Conservation (phyloP, 2,888 invertebrate genomes). For the Arge pagana region DNA sequence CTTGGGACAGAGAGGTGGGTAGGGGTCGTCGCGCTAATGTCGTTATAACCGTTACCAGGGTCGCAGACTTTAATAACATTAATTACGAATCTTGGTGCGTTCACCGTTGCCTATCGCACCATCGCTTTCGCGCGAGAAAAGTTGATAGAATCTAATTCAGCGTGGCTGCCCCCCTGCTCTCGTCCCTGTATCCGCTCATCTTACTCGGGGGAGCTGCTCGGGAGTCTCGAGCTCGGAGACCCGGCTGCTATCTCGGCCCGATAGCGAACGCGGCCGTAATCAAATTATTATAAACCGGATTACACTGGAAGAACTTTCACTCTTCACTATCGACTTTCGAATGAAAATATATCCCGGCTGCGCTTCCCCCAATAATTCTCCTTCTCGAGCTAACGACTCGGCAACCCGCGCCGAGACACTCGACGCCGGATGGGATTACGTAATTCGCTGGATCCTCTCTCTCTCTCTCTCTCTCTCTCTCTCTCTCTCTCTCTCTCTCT, state of each 20-base stretch:
- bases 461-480: not conserved
- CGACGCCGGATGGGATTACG: not conserved
- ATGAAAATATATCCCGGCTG: slow-evolving; percentile 1
- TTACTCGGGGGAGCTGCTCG: too few species aligned
- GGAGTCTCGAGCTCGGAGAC: not conserved
- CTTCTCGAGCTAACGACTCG: not conserved
- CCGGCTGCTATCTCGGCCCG: not conserved
- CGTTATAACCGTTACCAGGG: slow-evolving; percentile 21
- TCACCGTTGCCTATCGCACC: slow-evolving; percentile 11
- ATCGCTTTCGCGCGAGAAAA: slow-evolving; percentile 11
- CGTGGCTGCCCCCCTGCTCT: slow-evolving; percentile 6
- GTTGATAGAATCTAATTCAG: slow-evolving; percentile 22
- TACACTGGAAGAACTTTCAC: not conserved
- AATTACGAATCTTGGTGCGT: slow-evolving; percentile 22
- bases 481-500: not conserved
- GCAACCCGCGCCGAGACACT: not conserved
- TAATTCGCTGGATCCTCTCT: not conserved
- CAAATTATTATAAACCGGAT: slow-evolving; percentile 5
- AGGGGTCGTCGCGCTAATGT: slow-evolving; percentile 19
- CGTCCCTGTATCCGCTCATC: slow-evolving; percentile 3
- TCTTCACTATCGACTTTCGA: slow-evolving; percentile 1
- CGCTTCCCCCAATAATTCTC: not conserved
- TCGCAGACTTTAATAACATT: slow-evolving; percentile 23
- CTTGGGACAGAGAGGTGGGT: not conserved
- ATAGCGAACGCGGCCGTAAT: not conserved